phyloP scores from a whole-genome alignment of 2,888 invertebrate species.

The Epinotia bilunana region DNA sequence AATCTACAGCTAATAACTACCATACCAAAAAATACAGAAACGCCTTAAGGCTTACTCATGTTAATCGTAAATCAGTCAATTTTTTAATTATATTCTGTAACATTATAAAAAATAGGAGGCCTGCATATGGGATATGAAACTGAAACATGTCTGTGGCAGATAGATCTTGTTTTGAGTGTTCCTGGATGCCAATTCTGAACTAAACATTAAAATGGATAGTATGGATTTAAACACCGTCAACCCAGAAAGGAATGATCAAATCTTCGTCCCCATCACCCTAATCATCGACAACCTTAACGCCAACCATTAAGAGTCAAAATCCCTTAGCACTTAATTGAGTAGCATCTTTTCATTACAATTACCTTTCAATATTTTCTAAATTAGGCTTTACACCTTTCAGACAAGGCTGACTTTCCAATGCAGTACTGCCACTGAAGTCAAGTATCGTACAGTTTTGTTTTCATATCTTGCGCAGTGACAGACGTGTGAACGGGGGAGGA shows the following conservation, averaged over 20 bases:
- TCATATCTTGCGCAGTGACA: slow-evolving; percentile 62
- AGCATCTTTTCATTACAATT: not conserved
- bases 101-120: too few species aligned
- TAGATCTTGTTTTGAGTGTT: too few species aligned
- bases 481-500: slow-evolving; percentile 75
- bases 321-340: not conserved
- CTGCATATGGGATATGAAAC: too few species aligned
- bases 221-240: too few species aligned
- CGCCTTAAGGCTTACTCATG: too few species aligned
- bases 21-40: too few species aligned
- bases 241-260: too few species aligned
- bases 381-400: not conserved
- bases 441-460: slow-evolving; percentile 21
- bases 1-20: not conserved
- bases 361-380: not conserved
- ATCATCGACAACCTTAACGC: not conserved
- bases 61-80: too few species aligned
- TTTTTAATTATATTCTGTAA: too few species aligned
- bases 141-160: too few species aligned
- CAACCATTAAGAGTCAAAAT: not conserved
- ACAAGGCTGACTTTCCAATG: not conserved
- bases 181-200: too few species aligned
- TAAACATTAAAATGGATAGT: too few species aligned
- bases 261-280: not conserved
- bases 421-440: not conserved